Percentiles rank a stretch among this genome's conserved stretches.
Evolutionary conservation across 2,797 vertebrate species (phyloP).

Genomic region (Spheniscus humboldti): DNA sequence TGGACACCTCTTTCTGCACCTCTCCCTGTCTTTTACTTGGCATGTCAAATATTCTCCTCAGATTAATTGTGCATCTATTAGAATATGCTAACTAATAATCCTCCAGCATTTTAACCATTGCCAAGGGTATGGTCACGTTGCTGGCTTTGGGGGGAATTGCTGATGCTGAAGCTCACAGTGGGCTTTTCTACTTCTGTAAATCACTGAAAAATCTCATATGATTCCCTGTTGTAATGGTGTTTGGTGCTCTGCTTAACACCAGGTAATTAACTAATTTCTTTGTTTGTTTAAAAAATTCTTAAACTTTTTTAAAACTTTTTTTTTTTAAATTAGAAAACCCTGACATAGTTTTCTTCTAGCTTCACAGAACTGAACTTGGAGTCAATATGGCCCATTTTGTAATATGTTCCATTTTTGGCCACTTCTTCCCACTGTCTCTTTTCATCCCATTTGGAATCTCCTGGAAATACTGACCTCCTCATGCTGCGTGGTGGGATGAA

Average conservation of each 20-base stretch:
- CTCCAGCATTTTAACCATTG: neutral
- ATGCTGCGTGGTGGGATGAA: rapidly evolving
- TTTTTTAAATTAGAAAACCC: neutral
- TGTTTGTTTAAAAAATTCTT: neutral
- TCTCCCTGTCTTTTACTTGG: neutral
- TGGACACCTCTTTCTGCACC: neutral
- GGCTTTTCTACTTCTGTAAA: neutral
- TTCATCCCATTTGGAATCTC: rapidly evolving
- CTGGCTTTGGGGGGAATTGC: rapidly evolving
- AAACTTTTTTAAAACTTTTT: neutral
- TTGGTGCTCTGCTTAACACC: neutral
- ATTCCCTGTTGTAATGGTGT: neutral
- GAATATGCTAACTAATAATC: neutral
- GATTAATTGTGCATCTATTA: neutral
- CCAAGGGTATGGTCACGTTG: rapidly evolving
- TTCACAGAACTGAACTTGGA: neutral
- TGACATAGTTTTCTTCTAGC: neutral
- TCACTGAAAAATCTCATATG: neutral
- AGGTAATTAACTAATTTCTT: neutral
- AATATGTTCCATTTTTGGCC: too few species aligned
- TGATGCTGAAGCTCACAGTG: neutral
- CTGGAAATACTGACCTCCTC: neutral
- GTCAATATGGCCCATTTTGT: rapidly evolving
- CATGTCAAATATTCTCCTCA: neutral
- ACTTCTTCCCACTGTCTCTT: too few species aligned